Evolutionary conservation across 2,113 vertebrate species (phyloP).

Genomic region (Pachycephala philippinensis): DNA sequence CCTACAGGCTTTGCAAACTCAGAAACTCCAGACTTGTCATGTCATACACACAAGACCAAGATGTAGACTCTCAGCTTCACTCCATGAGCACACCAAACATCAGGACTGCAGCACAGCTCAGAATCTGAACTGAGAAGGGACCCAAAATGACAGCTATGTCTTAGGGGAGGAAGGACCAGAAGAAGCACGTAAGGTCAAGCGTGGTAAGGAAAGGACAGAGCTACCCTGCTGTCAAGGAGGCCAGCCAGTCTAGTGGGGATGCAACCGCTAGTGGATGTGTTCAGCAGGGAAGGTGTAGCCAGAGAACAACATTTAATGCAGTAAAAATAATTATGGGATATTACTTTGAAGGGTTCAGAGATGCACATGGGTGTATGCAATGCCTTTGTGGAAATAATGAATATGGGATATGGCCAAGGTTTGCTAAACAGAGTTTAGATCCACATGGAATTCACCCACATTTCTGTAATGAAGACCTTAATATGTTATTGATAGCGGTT

Average conservation of each 20-base stretch:
- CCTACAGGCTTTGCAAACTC: not conserved
- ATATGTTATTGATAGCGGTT: not conserved
- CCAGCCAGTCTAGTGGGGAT: not conserved
- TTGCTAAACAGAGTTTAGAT: not conserved
- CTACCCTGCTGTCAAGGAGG: not conserved
- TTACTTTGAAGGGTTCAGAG: not conserved
- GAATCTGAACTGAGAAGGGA: not conserved
- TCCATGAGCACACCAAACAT: not conserved
- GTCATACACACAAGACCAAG: not conserved
- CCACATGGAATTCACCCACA: not conserved
- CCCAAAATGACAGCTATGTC: not conserved
- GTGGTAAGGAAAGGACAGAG: not conserved
- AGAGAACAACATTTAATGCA: not conserved
- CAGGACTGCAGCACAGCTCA: not conserved
- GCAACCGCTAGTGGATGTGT: not conserved
- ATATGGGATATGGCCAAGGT: not conserved
- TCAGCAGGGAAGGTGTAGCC: not conserved
- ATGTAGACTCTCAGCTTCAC: not conserved
- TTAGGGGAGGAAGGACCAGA: not conserved
- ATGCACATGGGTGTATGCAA: fast-evolving
- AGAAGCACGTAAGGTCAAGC: not conserved
- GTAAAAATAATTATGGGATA: not conserved
- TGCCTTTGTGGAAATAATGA: not conserved
- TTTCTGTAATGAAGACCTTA: not conserved
- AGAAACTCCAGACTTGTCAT: not conserved